A percentile compares a stretch with the other conserved stretches of the same genome.
Evolutionary conservation across 2,797 vertebrate species (phyloP).

Genomic region (Sebastiscus albofasciatus): DNA sequence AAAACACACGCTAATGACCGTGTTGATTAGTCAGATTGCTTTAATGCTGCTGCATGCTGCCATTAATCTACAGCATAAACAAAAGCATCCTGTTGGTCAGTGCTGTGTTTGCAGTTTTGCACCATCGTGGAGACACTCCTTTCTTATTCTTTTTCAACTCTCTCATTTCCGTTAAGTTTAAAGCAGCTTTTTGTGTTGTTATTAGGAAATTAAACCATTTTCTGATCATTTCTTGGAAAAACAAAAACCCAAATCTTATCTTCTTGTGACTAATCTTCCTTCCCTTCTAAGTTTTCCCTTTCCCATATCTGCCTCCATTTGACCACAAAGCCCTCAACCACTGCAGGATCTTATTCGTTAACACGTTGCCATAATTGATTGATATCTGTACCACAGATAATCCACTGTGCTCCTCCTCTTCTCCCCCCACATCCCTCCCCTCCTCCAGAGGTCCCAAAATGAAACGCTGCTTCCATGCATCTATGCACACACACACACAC

Average conservation of each 20-base stretch:
- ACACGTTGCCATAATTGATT: constrained; percentile 71
- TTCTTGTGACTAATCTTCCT: background rate
- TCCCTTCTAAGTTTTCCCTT: background rate
- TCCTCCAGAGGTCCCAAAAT: constrained; percentile 48
- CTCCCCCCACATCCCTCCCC: background rate
- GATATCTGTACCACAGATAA: constrained; percentile 65
- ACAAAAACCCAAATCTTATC: background rate
- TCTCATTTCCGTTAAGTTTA: background rate
- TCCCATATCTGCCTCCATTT: background rate
- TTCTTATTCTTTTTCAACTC: background rate
- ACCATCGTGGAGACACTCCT: background rate
- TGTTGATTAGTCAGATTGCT: constrained; percentile 82
- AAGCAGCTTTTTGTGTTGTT: background rate
- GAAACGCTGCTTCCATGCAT: constrained; percentile 35
- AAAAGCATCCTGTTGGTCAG: constrained; percentile 59
- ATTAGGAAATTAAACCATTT: background rate
- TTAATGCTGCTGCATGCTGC: constrained; percentile 59
- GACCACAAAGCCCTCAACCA: background rate
- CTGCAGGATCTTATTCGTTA: constrained; percentile 70
- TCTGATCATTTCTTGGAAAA: background rate
- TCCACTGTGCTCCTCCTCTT: constrained; percentile 38
- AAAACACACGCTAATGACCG: constrained; percentile 81
- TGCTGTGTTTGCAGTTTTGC: constrained; percentile 55
- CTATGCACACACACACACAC: constrained; percentile 13
- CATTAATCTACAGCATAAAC: constrained; percentile 77